Evolutionary conservation across 2,888 invertebrate species (phyloP).

Genomic region (Enchytraeus crypticus): DNA sequence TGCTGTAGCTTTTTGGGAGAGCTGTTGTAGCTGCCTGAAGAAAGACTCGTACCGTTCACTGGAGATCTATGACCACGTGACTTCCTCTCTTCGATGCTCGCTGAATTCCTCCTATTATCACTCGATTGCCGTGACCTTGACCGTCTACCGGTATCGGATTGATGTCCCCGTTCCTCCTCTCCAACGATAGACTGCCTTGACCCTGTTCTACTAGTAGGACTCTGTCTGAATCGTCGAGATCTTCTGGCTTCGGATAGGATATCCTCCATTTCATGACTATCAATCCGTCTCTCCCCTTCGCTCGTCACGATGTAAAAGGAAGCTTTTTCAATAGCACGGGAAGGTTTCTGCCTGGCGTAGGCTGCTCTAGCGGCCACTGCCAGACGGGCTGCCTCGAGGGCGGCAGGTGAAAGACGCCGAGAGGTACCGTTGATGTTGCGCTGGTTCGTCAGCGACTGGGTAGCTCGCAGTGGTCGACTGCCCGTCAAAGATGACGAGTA

Average conservation of each 20-base stretch:
- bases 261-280: background rate
- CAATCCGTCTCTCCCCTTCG: conserved; percentile 1
- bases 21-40: background rate
- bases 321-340: conserved; percentile 10
- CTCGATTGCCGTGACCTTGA: background rate
- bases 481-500: background rate
- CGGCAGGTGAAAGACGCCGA: conserved; percentile 8
- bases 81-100: background rate
- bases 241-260: background rate
- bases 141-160: background rate
- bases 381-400: conserved; percentile 14
- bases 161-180: background rate
- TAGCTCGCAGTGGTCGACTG: background rate
- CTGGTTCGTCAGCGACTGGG: background rate
- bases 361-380: conserved; percentile 14
- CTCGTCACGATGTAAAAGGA: conserved; percentile 13
- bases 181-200: background rate
- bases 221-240: background rate
- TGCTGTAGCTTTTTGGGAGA: conserved; percentile 1
- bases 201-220: background rate
- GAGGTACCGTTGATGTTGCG: background rate
- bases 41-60: background rate
- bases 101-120: background rate
- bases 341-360: conserved; percentile 10
- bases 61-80: background rate